These are phyloP conservation scores for Manacus vitellinus DNA, from an alignment of 2,113 vertebrate genomes.

Conservation along the genomic window DNA sequence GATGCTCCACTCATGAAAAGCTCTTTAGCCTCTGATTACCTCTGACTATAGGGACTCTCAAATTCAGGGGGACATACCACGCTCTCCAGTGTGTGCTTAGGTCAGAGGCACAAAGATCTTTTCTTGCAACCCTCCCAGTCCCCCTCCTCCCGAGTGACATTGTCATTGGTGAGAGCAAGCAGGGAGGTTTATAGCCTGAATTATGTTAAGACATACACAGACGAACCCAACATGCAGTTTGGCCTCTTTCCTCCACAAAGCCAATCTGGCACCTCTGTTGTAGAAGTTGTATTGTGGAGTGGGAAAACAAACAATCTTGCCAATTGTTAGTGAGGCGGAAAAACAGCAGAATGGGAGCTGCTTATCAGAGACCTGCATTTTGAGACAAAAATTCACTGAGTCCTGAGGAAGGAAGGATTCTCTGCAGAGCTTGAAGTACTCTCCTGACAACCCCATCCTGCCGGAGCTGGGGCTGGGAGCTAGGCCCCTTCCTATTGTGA, in stretches of 20 bases:
- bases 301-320: conserved; percentile 29
- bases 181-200: not conserved
- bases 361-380: conserved; percentile 12
- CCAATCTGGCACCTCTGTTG: not conserved
- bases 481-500: not conserved
- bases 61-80: not conserved
- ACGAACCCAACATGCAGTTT: not conserved
- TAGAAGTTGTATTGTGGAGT: not conserved
- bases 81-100: not conserved
- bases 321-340: not conserved
- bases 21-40: not conserved
- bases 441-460: not conserved
- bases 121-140: not conserved
- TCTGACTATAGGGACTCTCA: not conserved
- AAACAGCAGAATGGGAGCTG: not conserved
- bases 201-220: not conserved
- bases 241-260: not conserved
- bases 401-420: conserved; percentile 32
- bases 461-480: not conserved
- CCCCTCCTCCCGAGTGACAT: rapidly evolving
- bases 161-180: not conserved
- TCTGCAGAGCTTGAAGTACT: not conserved
- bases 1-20: not conserved
- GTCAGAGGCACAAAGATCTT: not conserved
- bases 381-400: not conserved